Evolutionary conservation across 2,113 vertebrate genomes (phyloP), one percentile per base, ranked within the genome.

Genomic region (Redunca redunca): DNA sequence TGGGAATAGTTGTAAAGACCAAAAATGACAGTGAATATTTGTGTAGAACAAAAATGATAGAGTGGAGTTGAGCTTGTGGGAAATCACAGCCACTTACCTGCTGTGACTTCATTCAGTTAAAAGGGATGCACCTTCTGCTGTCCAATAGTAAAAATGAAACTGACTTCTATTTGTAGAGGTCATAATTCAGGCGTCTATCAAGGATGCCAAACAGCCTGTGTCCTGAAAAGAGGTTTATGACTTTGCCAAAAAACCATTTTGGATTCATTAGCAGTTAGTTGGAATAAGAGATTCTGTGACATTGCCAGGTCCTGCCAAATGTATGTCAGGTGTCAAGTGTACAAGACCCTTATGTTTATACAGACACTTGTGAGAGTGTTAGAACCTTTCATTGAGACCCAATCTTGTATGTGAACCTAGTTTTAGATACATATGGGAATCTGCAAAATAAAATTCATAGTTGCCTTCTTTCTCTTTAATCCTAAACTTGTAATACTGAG

Each of bases 241-340:
- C 67, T 96, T 93, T 92, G 93, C 92, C 85, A 95, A 60, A 84
- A 94, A 98, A 97, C 98, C 97, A 97, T 92, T 98, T 94, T 7
- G 16, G 91, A 97, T 97, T 97, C 97, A 98, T 97, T 97, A 96
- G 97, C 97, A 98, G 77, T 95, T 97, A 91, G 91, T 67, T 97
- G 96, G 83, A 98, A 98, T 97, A 95, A 94, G 93, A 98, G 95
- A 92, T 96, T 96, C 71, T 95, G 92, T 98, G 94, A 98, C 93
- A 95, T 48, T 94, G 95, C 40, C 57, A 12, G 12, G 26, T 88
- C 89, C 88, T 98, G 97, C 97, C 98, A 99, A 98, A 94, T 60
- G 93, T 95, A 98, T 25, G 3, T 74, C 33, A 33, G 91, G 83
- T 95, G 92, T 97, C 97, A 94, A 93, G 90, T 96, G 94, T 88